These are phyloP conservation scores for Cynoglossus semilaevis DNA, from an alignment of 2,113 vertebrate genomes.

Conservation along the genomic window DNA sequence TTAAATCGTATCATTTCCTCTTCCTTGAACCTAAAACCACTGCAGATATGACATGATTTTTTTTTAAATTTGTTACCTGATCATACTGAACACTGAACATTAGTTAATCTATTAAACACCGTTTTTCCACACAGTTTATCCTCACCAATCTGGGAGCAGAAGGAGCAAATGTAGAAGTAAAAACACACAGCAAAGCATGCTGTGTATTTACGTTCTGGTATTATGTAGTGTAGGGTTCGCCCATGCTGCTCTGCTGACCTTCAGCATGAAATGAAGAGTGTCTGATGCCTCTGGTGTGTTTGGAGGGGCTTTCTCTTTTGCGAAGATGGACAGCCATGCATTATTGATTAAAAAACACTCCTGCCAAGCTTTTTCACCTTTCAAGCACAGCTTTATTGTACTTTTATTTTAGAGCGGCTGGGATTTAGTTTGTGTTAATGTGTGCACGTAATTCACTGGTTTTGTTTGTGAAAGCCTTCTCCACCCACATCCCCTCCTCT, in stretches of 20 bases:
- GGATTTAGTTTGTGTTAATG: conserved; percentile 27
- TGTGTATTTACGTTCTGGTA: conserved; percentile 24
- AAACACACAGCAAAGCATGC: not conserved
- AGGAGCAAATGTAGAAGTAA: not conserved
- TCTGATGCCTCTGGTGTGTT: conserved; percentile 70
- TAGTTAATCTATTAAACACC: not conserved
- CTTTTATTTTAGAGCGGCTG: conserved; percentile 37
- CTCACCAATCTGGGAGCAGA: not conserved
- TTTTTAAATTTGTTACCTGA: too few relatives aligned
- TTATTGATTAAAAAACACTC: conserved; percentile 77
- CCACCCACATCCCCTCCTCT: not conserved
- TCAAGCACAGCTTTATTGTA: conserved; percentile 40
- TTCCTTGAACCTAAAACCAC: too few relatives aligned
- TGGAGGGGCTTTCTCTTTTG: conserved; percentile 66
- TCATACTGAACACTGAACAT: not conserved
- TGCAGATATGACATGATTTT: too few relatives aligned
- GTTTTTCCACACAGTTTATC: not conserved
- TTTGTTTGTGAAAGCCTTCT: conserved; percentile 25
- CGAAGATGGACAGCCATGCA: conserved; percentile 73
- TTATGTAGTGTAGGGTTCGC: conserved; percentile 46
- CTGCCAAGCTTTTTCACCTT: conserved; percentile 69
- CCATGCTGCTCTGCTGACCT: conserved; percentile 64
- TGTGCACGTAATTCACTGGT: conserved; percentile 20
- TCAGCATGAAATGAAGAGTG: conserved; percentile 71
- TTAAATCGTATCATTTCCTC: too few relatives aligned